A percentile compares a stretch with the other conserved stretches of the same genome.
Evolutionary conservation across 1,140 invertebrate genomes (phyloP).

Genomic region (Drosophila pruinosa): DNA sequence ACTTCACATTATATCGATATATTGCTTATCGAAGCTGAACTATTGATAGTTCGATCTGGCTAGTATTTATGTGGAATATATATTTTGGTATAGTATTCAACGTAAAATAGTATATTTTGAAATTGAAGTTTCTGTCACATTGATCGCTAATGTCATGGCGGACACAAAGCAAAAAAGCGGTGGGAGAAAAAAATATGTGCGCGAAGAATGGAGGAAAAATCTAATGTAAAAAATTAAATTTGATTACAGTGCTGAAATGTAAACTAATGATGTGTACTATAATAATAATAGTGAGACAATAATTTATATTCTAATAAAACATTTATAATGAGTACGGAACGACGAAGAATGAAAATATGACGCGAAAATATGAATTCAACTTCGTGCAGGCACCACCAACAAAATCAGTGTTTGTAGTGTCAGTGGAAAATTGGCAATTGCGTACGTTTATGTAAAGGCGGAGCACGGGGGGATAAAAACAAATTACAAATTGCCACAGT

Average conservation of each 20-base stretch:
- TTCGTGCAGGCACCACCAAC: conserved; percentile 67
- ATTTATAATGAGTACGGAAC: conserved; percentile 15
- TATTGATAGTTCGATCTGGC: too few species aligned
- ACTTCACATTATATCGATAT: too few species aligned
- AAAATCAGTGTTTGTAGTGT: conserved; percentile 67
- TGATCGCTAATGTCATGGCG: conserved; percentile 47
- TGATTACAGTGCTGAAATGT: conserved; percentile 56
- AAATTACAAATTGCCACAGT: conserved; percentile 27
- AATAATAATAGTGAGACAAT: conserved; percentile 55
- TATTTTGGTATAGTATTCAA: background rate
- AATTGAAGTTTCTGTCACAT: background rate
- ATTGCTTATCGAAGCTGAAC: too few species aligned
- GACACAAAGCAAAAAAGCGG: conserved; percentile 74
- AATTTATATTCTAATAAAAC: conserved; percentile 49
- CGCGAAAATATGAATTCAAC: conserved; percentile 73
- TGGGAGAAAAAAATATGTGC: conserved; percentile 77
- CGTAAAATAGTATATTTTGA: background rate
- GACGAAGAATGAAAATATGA: conserved; percentile 54
- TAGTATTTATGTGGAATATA: too few species aligned
- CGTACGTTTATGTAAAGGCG: conserved; percentile 48
- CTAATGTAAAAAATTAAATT: conserved; percentile 64
- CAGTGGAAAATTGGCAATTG: conserved; percentile 52
- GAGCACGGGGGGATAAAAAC: conserved; percentile 29
- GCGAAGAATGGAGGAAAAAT: conserved; percentile 59
- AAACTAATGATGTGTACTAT: conserved; percentile 38